Percentiles rank a stretch among this genome's conserved stretches.
These are phyloP conservation scores for Hemitrygon akajei DNA, from an alignment of 2,797 vertebrate species.

Conservation along the genomic window DNA sequence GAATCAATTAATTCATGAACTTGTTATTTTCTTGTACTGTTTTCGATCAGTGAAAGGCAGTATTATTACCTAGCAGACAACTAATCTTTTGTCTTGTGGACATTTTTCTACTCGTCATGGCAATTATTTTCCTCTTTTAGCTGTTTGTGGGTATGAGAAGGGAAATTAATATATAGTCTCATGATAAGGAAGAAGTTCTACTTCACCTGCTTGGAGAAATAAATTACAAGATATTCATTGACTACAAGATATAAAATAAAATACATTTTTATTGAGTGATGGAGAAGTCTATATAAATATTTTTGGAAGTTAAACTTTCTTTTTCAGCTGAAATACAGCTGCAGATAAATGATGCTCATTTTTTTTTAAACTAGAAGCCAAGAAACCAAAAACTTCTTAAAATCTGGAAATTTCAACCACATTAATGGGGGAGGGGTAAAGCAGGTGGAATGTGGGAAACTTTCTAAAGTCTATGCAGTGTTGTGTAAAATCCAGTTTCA, in stretches of 20 bases:
- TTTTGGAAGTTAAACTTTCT: neutral
- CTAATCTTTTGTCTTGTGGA: neutral
- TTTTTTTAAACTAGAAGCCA: neutral
- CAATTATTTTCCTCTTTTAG: neutral
- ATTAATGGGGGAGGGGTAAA: neutral
- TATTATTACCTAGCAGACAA: neutral
- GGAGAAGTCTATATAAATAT: neutral
- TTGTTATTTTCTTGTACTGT: neutral
- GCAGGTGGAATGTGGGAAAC: slow-evolving; percentile 20
- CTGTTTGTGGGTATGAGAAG: neutral
- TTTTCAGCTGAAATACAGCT: neutral
- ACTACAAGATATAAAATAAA: neutral
- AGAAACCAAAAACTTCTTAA: neutral
- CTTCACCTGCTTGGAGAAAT: neutral
- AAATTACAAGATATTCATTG: neutral
- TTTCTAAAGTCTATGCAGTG: neutral
- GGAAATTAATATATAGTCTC: neutral
- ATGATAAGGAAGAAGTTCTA: neutral
- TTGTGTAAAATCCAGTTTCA: slow-evolving; percentile 14
- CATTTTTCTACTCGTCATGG: neutral
- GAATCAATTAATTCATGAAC: neutral
- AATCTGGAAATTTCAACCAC: neutral
- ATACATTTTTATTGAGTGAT: neutral
- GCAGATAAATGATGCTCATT: neutral
- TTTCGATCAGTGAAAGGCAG: neutral